Percentiles rank a stretch among this genome's conserved stretches.
phyloP scores from a whole-genome alignment of 2,888 invertebrate genomes.

The Lumbricus terrestris region DNA sequence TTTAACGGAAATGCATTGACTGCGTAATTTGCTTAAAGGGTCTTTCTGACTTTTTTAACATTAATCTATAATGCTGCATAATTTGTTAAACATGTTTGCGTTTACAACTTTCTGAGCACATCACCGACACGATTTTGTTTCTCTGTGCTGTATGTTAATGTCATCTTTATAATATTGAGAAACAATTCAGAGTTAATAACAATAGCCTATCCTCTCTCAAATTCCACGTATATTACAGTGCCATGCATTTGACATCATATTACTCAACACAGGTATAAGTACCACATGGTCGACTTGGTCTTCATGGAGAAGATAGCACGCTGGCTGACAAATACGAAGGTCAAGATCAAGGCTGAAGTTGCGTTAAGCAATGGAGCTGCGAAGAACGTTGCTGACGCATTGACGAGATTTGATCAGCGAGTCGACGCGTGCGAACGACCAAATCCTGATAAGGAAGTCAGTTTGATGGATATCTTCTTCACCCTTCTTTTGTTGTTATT shows the following conservation, averaged over 20 bases:
- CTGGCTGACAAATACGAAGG: slow-evolving; percentile 58
- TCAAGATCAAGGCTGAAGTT: slow-evolving; percentile 55
- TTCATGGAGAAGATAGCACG: slow-evolving; percentile 59
- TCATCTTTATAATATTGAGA: neutral
- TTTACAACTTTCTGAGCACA: too few species aligned
- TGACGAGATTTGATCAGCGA: slow-evolving; percentile 48
- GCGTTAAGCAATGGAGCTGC: slow-evolving; percentile 56
- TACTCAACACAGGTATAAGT: slow-evolving; percentile 50
- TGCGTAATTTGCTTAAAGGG: neutral
- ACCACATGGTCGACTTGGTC: slow-evolving; percentile 58
- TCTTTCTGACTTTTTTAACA: neutral
- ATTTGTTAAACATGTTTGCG: too few species aligned
- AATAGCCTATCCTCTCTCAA: neutral
- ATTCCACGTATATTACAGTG: neutral
- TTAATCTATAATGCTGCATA: too few species aligned
- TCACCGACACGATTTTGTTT: neutral
- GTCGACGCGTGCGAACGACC: slow-evolving; percentile 55
- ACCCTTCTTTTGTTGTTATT: neutral
- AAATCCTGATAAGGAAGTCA: slow-evolving; percentile 56
- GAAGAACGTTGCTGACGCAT: slow-evolving; percentile 46
- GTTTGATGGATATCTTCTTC: neutral
- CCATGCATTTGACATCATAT: neutral
- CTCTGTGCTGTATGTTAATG: neutral
- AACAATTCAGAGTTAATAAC: neutral
- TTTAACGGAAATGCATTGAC: neutral